A percentile compares a stretch with the other conserved stretches of the same genome.
Conservation (phyloP, 2,888 invertebrate genomes). For the Stratiomys singularior region DNA sequence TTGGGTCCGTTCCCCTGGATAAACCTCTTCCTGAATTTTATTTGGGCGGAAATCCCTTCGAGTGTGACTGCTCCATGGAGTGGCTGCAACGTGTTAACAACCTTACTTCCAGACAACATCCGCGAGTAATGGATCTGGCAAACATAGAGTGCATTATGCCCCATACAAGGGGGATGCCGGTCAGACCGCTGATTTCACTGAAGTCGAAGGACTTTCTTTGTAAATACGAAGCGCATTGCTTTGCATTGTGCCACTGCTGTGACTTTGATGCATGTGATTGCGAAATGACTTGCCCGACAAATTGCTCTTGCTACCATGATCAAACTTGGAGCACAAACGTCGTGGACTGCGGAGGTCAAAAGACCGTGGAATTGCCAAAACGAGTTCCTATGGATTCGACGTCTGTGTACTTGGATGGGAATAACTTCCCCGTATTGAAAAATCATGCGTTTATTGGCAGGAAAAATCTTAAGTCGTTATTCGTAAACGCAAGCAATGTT, state of each 20-base stretch:
- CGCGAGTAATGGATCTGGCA: slow-evolving; percentile 88
- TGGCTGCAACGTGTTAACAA: slow-evolving; percentile 92
- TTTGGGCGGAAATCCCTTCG: slow-evolving; percentile 91
- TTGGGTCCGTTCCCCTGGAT: slow-evolving; percentile 73
- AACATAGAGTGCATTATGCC: slow-evolving; percentile 90
- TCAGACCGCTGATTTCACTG: slow-evolving; percentile 80
- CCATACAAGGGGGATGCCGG: slow-evolving; percentile 83
- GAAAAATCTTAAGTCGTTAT: slow-evolving; percentile 87
- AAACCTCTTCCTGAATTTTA: slow-evolving; percentile 88
- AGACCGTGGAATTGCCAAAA: slow-evolving; percentile 81
- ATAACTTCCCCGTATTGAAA: slow-evolving; percentile 84
- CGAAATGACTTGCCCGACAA: slow-evolving; percentile 94
- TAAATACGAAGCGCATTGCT: slow-evolving; percentile 92
- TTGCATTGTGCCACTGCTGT: slow-evolving; percentile 94
- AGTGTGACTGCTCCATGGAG: slow-evolving; percentile 95
- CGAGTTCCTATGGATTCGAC: slow-evolving; percentile 96
- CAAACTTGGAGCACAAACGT: slow-evolving; percentile 94
- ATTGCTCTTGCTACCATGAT: slow-evolving; percentile 95
- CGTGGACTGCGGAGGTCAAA: slow-evolving; percentile 87
- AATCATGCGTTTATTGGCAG: slow-evolving; percentile 93
- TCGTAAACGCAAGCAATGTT: slow-evolving; percentile 86
- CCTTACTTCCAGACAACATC: slow-evolving; percentile 85
- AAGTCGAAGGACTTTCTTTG: slow-evolving; percentile 91
- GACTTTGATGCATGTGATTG: slow-evolving; percentile 97
- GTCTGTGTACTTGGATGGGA: slow-evolving; percentile 91